A percentile compares a stretch with the other conserved stretches of the same genome.
Conservation (phyloP, 2,113 vertebrate genomes). For the Pelecanus crispus region DNA sequence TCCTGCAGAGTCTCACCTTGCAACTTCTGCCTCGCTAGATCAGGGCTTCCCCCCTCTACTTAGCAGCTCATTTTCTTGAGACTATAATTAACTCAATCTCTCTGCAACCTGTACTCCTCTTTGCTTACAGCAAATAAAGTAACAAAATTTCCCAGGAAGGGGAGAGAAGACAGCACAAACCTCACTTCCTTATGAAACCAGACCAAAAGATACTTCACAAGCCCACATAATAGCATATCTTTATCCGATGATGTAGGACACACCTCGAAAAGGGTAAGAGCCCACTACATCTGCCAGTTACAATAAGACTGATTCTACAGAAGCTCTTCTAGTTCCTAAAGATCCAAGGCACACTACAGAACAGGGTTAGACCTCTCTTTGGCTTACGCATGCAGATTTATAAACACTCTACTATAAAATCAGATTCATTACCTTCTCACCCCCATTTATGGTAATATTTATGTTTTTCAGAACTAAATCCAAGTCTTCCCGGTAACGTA, state of each 20-base stretch:
- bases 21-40: background rate
- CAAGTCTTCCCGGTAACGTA: conserved; percentile 87
- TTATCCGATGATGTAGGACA: background rate
- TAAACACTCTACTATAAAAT: background rate
- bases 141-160: background rate
- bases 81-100: background rate
- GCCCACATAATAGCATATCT: background rate
- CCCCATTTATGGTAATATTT: conserved; percentile 78
- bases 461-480: conserved; percentile 88
- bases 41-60: background rate
- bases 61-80: background rate
- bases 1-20: background rate
- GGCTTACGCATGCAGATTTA: background rate
- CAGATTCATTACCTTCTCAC: conserved; percentile 83
- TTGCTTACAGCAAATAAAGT: background rate
- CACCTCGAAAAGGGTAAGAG: background rate
- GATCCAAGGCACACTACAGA: background rate
- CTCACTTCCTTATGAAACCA: background rate
- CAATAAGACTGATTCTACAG: background rate
- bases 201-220: background rate
- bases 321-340: background rate
- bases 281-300: background rate
- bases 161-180: background rate
- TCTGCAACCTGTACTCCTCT: background rate
- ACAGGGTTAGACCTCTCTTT: background rate